These are phyloP conservation scores for Nylanderia fulva DNA, from an alignment of 1,140 invertebrate genomes.

Conservation along the genomic window DNA sequence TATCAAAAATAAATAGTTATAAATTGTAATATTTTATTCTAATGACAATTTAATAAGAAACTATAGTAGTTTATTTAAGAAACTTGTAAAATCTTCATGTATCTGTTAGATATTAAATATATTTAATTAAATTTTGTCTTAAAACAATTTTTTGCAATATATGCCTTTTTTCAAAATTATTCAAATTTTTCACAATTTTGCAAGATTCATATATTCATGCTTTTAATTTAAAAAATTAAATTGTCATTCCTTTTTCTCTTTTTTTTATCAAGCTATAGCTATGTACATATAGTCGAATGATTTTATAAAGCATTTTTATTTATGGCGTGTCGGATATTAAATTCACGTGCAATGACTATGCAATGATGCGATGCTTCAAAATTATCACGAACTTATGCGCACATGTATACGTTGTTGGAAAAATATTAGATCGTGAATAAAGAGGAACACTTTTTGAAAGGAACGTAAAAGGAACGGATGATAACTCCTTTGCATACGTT, in stretches of 20 bases:
- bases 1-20: no score
- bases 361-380: conserved; percentile 67
- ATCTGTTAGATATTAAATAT: background rate
- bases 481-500: conserved; percentile 64
- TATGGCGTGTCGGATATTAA: background rate
- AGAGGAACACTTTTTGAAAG: conserved; percentile 51
- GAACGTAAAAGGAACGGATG: conserved; percentile 23
- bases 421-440: conserved; percentile 34
- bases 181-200: background rate
- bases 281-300: background rate
- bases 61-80: no score
- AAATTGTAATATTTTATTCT: no score
- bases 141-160: background rate
- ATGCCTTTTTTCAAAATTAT: no score
- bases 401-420: conserved; percentile 49
- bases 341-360: conserved; percentile 49
- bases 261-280: background rate
- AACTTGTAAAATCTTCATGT: no score
- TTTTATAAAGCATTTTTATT: background rate
- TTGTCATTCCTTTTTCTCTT: background rate
- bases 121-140: background rate
- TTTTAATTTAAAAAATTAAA: background rate
- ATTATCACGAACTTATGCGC: background rate
- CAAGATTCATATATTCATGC: background rate
- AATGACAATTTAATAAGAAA: no score